A percentile compares a stretch with the other conserved stretches of the same genome.
These are phyloP conservation scores for Epiblema foenella DNA, from an alignment of 2,888 invertebrate species.

Conservation along the genomic window DNA sequence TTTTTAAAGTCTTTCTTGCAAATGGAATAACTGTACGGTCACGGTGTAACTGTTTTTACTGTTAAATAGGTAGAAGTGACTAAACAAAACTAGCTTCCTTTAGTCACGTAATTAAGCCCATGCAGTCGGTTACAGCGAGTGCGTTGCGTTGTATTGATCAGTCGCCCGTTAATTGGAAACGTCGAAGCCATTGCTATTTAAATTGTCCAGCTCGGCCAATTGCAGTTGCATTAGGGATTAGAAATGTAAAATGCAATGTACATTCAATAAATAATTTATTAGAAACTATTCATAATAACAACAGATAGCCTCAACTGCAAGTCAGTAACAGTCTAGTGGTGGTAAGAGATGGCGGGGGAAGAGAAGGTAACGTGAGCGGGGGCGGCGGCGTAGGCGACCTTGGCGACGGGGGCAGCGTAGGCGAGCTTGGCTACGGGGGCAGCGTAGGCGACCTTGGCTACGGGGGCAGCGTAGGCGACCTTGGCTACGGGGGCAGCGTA, in stretches of 20 bases:
- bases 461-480: constrained; percentile 59
- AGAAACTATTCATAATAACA: constrained; percentile 53
- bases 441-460: constrained; percentile 54
- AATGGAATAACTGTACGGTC: neutral
- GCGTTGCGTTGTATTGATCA: constrained; percentile 17
- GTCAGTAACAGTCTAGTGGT: constrained; percentile 60
- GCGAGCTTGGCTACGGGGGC: constrained; percentile 53
- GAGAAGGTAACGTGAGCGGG: constrained; percentile 68
- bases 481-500: constrained; percentile 50
- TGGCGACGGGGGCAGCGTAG: constrained; percentile 55
- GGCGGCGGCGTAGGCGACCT: constrained; percentile 56
- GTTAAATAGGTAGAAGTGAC: neutral
- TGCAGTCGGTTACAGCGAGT: constrained; percentile 11
- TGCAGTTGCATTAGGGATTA: constrained; percentile 28
- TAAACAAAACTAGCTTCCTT: neutral
- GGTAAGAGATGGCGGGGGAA: constrained; percentile 73
- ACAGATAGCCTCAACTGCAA: constrained; percentile 48
- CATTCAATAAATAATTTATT: constrained; percentile 61
- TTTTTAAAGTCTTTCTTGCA: neutral
- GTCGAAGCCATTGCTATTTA: constrained; percentile 37
- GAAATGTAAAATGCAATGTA: constrained; percentile 37
- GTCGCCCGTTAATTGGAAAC: constrained; percentile 35
- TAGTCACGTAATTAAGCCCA: neutral
- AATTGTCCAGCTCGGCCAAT: constrained; percentile 24
- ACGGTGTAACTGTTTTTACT: too few relatives aligned